A percentile compares a stretch with the other conserved stretches of the same genome.
These are phyloP conservation scores for Cladopsammia gracilis DNA, from an alignment of 64 coral and sea anemone genomes.

Conservation along the genomic window DNA sequence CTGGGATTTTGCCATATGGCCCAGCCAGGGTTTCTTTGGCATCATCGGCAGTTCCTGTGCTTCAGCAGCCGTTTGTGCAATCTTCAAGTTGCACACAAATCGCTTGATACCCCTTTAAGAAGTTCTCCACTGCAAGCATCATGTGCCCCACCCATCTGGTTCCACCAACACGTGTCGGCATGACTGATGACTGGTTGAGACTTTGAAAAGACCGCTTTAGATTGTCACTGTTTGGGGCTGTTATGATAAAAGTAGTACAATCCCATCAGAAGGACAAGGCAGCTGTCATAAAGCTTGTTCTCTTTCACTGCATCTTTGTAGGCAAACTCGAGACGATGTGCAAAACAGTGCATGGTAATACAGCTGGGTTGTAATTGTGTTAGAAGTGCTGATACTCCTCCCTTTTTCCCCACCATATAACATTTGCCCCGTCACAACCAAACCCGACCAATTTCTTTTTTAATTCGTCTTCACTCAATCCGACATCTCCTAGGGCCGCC, in stretches of 20 bases:
- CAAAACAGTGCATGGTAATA: constrained; percentile 25
- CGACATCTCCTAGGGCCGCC: constrained; percentile 28
- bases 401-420: constrained; percentile 29
- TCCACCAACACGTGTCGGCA: constrained; percentile 31
- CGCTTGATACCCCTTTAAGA: constrained; percentile 23
- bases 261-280: constrained; percentile 10
- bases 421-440: constrained; percentile 10
- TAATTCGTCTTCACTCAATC: neutral
- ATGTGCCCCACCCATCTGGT: constrained; percentile 30
- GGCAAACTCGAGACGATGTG: constrained; percentile 9
- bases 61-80: constrained; percentile 3
- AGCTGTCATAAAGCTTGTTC: constrained; percentile 18
- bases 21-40: neutral
- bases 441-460: constrained; percentile 8
- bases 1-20: neutral
- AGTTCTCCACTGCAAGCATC: constrained; percentile 9
- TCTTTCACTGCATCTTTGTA: constrained; percentile 29
- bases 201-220: constrained; percentile 24
- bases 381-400: constrained; percentile 18
- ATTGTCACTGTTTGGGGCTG: constrained; percentile 28
- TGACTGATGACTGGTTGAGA: constrained; percentile 31
- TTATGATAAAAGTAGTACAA: constrained; percentile 9
- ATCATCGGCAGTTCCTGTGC: neutral
- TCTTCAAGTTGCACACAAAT: constrained; percentile 29
- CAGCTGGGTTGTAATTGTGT: constrained; percentile 12